Evolutionary conservation across 1,140 invertebrate genomes (phyloP), one percentile per base, ranked within the genome.

Genomic region (Drosophila kurseongensis): DNA sequence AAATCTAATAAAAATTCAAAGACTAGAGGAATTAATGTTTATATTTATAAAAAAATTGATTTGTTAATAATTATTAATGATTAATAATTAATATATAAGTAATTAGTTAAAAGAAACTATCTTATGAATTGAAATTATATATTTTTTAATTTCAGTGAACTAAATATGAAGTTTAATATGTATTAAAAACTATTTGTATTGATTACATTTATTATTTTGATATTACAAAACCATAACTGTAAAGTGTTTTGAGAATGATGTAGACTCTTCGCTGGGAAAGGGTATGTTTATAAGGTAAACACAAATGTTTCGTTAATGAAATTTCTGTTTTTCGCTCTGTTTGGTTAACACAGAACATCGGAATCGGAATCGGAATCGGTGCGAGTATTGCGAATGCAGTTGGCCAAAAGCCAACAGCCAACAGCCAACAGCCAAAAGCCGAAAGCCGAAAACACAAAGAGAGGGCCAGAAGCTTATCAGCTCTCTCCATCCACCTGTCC

Each of bases 401-500:
- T 84, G 80, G 81, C 80, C 42, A 45, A 45, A 50, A 60, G 80
- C 80, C 80, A 76, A 23, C 23, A 50, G 62, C 27, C 60, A n/a
- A n/a, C n/a, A 18, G 81, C 80, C 42, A 45, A 42, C 47, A 60
- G 80, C 80, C 80, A 72, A 23, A 29, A 50, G 62, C 27, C 60
- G 41, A 48, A 18, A 13, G 5, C 13, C 38, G 10, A 47, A 57
- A 13, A 45, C 9, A 40, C 9, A 45, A 32, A 10, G 41, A 32
- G 13, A 60, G 40, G n/a, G 29, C 10, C 18, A 50, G 27, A 36
- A 18, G 47, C 68, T 63, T 76, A 75, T 77, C 72, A 60, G 41
- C 4, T 48, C 13, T 23, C 29, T 9, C 44, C 44, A 13, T 41
- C 18, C 41, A 32, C 12, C 14, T 16, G 14, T 35, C 23, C 14